These are phyloP conservation scores for Mobula birostris DNA, from an alignment of 2,113 vertebrate genomes.

Conservation along the genomic window DNA sequence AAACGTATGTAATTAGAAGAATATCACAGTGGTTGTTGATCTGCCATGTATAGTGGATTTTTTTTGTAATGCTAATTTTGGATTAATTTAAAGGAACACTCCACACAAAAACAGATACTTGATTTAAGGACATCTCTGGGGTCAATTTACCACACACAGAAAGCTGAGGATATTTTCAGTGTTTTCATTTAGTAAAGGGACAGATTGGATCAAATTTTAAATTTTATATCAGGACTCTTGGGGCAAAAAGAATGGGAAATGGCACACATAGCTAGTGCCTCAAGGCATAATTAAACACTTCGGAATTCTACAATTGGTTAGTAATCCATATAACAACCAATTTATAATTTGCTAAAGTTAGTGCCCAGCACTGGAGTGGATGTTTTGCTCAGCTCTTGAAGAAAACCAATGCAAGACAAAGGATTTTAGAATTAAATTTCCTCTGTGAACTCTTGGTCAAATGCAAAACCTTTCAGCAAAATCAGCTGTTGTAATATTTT, in stretches of 20 bases:
- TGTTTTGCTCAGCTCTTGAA: not conserved
- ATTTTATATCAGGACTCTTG: not conserved
- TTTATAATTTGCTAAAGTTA: not conserved
- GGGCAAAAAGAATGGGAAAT: not conserved
- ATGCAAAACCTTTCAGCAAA: no score
- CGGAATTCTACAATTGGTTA: not conserved
- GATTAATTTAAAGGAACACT: not conserved
- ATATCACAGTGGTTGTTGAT: not conserved
- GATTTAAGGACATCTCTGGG: not conserved
- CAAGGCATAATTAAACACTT: not conserved
- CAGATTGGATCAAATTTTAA: no score
- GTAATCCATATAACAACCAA: not conserved
- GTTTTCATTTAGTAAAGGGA: not conserved
- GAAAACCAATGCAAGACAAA: not conserved
- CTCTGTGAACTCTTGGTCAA: not conserved
- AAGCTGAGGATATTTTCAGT: not conserved
- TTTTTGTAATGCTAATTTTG: not conserved
- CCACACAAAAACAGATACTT: not conserved
- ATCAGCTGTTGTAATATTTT: no score
- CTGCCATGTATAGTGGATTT: not conserved
- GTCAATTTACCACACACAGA: not conserved
- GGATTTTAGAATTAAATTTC: not conserved
- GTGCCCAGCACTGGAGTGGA: not conserved
- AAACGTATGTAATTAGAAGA: no score
- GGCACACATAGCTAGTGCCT: not conserved